phyloP scores from a whole-genome alignment of 2,797 vertebrate species.

The Helicolenus hilgendorfi region DNA sequence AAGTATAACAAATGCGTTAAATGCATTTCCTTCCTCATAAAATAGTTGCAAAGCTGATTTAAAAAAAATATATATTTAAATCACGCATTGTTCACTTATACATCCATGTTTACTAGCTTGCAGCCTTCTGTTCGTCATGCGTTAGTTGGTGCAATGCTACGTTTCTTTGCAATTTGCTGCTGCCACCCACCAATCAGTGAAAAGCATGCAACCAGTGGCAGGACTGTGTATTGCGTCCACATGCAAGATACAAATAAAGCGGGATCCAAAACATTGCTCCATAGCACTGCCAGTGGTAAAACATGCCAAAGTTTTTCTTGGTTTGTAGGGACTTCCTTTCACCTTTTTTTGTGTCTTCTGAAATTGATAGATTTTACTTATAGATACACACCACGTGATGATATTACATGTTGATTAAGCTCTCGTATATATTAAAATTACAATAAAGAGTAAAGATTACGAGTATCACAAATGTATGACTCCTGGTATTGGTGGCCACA shows the following conservation, averaged over 20 bases:
- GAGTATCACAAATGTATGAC: not conserved
- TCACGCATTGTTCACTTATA: not conserved
- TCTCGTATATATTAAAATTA: not conserved
- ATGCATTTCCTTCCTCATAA: not conserved
- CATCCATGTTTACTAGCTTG: not conserved
- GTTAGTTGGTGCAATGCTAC: not conserved
- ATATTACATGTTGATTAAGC: constrained; percentile 24
- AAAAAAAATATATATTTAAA: not conserved
- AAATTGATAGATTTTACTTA: constrained; percentile 9
- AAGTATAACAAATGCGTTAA: not conserved
- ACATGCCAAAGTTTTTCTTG: not conserved
- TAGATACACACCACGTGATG: constrained; percentile 35
- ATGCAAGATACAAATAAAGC: not conserved
- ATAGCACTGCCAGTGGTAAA: not conserved
- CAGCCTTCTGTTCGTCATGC: not conserved
- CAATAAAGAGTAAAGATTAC: not conserved
- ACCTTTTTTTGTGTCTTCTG: constrained; percentile 9
- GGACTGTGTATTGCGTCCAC: no score
- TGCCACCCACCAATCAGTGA: not conserved
- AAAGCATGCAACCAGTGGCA: not conserved
- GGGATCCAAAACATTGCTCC: not conserved
- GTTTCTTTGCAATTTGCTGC: not conserved
- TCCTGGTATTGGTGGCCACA: constrained; percentile 17
- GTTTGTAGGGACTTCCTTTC: not conserved
- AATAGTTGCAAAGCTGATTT: not conserved